phyloP scores from a whole-genome alignment of 2,797 vertebrate genomes.

The Chelonia mydas region DNA sequence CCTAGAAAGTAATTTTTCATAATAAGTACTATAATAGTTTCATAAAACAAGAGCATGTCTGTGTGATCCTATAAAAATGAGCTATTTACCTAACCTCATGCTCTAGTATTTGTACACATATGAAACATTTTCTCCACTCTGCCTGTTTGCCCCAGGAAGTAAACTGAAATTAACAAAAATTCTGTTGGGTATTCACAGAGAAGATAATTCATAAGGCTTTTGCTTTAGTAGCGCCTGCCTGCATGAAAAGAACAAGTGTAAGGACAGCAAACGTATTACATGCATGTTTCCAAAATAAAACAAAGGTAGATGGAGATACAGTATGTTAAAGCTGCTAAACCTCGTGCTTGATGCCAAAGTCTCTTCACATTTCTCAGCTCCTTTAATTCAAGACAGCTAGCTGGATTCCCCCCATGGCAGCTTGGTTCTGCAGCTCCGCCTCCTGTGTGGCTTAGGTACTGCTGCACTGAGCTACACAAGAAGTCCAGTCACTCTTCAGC shows the following conservation, averaged over 20 bases:
- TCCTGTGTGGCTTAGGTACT: not conserved
- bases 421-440: not conserved
- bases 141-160: not conserved
- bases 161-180: not conserved
- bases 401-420: not conserved
- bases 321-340: not conserved
- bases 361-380: not conserved
- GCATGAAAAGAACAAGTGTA: not conserved
- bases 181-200: not conserved
- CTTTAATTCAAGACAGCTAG: not conserved
- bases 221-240: not conserved
- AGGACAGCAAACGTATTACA: not conserved
- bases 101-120: not conserved
- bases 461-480: not conserved
- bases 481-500: not conserved
- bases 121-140: not conserved
- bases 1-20: not conserved
- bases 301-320: not conserved
- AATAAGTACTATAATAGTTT: not conserved
- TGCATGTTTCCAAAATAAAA: not conserved
- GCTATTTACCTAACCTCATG: not conserved
- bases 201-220: not conserved
- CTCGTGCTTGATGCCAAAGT: not conserved
- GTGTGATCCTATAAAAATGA: not conserved
- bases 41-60: not conserved